phyloP scores from a whole-genome alignment of 2,888 invertebrate species.

The Tridacna gigas region DNA sequence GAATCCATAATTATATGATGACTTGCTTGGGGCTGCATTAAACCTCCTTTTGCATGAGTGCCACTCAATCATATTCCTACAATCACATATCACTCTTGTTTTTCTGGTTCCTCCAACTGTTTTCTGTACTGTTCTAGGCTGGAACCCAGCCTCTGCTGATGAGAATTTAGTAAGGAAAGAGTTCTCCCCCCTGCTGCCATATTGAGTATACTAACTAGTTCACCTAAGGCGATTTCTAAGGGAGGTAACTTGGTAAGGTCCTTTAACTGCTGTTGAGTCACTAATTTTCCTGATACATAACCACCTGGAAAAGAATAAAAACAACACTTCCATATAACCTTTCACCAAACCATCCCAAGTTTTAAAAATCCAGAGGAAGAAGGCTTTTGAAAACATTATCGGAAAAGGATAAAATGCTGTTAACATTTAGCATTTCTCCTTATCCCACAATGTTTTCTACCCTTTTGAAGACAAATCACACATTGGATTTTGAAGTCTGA shows the following conservation, averaged over 20 bases:
- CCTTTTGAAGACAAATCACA: no score
- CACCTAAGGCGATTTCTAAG: conserved; percentile 43
- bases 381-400: no score
- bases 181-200: conserved; percentile 40
- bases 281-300: conserved; percentile 41
- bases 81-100: not conserved
- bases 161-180: conserved; percentile 42
- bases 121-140: conserved; percentile 53
- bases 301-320: conserved; percentile 44
- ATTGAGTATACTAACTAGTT: conserved; percentile 47
- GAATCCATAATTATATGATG: no score
- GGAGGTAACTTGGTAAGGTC: conserved; percentile 48
- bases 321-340: not conserved
- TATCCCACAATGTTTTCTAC: no score
- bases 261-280: conserved; percentile 39
- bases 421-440: no score
- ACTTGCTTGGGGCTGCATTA: not conserved
- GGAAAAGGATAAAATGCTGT: no score
- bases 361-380: no score
- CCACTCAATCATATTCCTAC: not conserved
- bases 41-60: no score
- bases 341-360: no score
- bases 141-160: conserved; percentile 50
- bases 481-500: no score
- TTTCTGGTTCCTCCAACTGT: conserved; percentile 31